Evolutionary conservation across 1,140 invertebrate genomes (phyloP).

Genomic region (Drosophila neocordata): DNA sequence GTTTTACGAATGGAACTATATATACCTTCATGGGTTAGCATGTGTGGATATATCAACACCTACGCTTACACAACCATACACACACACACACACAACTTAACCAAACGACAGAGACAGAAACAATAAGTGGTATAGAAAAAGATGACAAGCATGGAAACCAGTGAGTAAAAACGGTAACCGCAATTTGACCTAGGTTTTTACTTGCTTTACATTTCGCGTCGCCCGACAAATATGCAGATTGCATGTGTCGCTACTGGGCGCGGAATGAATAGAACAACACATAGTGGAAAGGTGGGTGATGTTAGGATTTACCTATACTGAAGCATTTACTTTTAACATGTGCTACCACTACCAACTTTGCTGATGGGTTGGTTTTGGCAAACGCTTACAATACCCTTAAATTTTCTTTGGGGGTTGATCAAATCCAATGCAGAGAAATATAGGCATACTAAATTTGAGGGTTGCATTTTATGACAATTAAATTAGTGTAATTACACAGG

Average conservation of each 20-base stretch:
- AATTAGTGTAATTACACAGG: no score
- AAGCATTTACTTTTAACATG: conserved; percentile 72
- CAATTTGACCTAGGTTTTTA: conserved; percentile 76
- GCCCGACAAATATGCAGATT: conserved; percentile 78
- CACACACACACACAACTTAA: conserved; percentile 21
- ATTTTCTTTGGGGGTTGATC: conserved; percentile 41
- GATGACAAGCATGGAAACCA: conserved; percentile 20
- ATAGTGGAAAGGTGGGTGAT: neutral
- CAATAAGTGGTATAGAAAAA: conserved; percentile 33
- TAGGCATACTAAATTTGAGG: no score
- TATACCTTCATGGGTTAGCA: conserved; percentile 18
- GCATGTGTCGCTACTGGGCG: conserved; percentile 37
- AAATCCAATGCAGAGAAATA: neutral
- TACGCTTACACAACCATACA: conserved; percentile 37
- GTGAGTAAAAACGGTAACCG: conserved; percentile 67
- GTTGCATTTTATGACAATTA: no score
- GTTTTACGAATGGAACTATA: conserved; percentile 36
- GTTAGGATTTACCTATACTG: conserved; percentile 35
- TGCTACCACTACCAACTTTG: conserved; percentile 42
- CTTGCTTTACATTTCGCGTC: conserved; percentile 67
- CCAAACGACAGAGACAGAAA: conserved; percentile 25
- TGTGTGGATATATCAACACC: conserved; percentile 70
- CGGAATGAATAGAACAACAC: neutral
- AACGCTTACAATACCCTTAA: conserved; percentile 42
- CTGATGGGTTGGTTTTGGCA: no score